Evolutionary conservation across 2,888 invertebrate species (phyloP).

Genomic region (Catocala sponsa): DNA sequence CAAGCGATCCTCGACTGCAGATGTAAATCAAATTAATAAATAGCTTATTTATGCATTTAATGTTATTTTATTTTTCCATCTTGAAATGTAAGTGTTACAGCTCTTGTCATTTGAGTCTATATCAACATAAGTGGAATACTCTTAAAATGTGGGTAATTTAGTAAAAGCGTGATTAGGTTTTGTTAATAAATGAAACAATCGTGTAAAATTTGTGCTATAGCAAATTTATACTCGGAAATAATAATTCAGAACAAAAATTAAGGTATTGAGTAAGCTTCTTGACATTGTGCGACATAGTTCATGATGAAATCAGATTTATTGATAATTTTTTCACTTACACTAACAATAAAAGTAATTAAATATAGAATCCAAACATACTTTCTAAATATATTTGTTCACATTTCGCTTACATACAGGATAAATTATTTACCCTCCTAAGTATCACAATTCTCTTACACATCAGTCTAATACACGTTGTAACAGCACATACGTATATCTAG

Average conservation of each 20-base stretch:
- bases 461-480: slow-evolving; percentile 73
- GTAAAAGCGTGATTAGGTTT: no score
- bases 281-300: slow-evolving; percentile 28
- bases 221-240: slow-evolving; percentile 35
- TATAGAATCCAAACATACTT: slow-evolving; percentile 30
- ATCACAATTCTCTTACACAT: slow-evolving; percentile 81
- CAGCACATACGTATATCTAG: slow-evolving; percentile 44
- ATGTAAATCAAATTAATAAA: slow-evolving; percentile 10
- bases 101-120: no score
- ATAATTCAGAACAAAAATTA: slow-evolving; percentile 32
- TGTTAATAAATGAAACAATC: slow-evolving; percentile 34
- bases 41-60: slow-evolving; percentile 21
- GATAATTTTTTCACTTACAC: slow-evolving; percentile 13
- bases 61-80: slow-evolving; percentile 23
- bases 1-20: slow-evolving; percentile 12
- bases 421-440: slow-evolving; percentile 67
- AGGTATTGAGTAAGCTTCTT: slow-evolving; percentile 29
- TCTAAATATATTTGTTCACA: slow-evolving; percentile 45
- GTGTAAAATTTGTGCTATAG: slow-evolving; percentile 35
- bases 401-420: slow-evolving; percentile 49
- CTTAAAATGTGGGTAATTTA: no score
- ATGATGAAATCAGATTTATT: slow-evolving; percentile 26
- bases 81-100: not conserved
- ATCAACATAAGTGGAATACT: no score
- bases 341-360: slow-evolving; percentile 27